Evolutionary conservation across 2,797 vertebrate genomes (phyloP), one percentile per base, ranked within the genome.

Genomic region (Anguilla pacifica): DNA sequence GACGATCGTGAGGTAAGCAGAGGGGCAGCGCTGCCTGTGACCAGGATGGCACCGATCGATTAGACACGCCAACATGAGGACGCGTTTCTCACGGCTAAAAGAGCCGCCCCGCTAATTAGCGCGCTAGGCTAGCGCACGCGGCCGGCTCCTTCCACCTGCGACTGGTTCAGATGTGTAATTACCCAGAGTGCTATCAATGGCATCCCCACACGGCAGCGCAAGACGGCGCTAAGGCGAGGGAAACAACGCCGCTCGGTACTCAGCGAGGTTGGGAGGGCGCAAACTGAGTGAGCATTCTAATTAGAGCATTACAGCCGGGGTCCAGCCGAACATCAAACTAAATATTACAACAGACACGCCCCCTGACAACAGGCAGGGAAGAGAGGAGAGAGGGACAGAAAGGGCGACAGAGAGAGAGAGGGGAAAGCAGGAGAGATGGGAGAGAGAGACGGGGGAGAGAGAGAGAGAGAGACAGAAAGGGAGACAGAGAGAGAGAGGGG

Each of bases 401-500:
- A n/a, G n/a, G n/a, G n/a, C n/a, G 31, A 31, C 0, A 31, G 31
- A 92, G 96, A 94, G 92, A 93, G 93, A 94, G 94, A 96, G 96
- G 94, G n/a, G n/a, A n/a, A n/a, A n/a, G n/a, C n/a, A n/a, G n/a
- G n/a, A n/a, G n/a, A n/a, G n/a, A n/a, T n/a, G n/a, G n/a, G n/a
- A n/a, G n/a, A n/a, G n/a, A n/a, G n/a, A n/a, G n/a, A n/a, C n/a
- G n/a, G n/a, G n/a, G 92, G 95, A 96, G 95, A 95, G 95, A 95
- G 96, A 92, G 92, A 91, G 96, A 0, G n/a, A 28, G 67, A 28
- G n/a, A 70, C 22, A 70, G 67, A 70, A 22, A 70, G 22, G 92
- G 93, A 92, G 96, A 94, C 92, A n/a, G n/a, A 93, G 93, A 94
- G 94, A 96, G 96, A 94, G 92, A 95, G 96, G 95, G 31, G 31